phyloP scores from a whole-genome alignment of 2,113 vertebrate species.

The Malurus elegans region DNA sequence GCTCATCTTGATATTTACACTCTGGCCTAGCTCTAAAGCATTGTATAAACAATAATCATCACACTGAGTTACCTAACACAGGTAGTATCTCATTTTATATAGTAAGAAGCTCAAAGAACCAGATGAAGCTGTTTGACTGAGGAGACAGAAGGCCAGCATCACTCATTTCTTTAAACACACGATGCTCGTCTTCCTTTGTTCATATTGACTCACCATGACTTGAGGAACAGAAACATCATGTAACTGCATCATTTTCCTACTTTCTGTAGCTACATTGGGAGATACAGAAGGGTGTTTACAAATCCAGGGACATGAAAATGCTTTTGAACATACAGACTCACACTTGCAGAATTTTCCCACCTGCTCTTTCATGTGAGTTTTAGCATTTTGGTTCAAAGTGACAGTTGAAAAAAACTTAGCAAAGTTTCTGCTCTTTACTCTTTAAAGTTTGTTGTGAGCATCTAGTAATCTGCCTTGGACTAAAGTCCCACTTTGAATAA shows the following conservation, averaged over 20 bases:
- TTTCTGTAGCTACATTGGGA: neutral
- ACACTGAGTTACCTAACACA: neutral
- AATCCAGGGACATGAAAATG: neutral
- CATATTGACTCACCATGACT: constrained; percentile 36
- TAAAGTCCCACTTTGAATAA: neutral
- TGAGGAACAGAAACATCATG: constrained; percentile 1
- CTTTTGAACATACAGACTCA: neutral
- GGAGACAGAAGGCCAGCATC: constrained; percentile 32
- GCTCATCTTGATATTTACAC: constrained; percentile 11
- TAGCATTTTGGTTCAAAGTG: neutral
- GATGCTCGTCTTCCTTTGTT: constrained; percentile 45
- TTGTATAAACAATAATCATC: constrained; percentile 46
- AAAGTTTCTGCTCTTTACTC: neutral
- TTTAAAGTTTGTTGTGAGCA: neutral
- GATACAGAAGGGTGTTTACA: neutral
- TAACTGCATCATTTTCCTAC: neutral
- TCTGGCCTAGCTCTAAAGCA: constrained; percentile 13
- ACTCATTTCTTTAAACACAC: constrained; percentile 59
- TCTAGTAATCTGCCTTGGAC: neutral
- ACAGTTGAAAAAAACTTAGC: neutral
- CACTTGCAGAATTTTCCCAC: neutral
- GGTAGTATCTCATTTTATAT: constrained; percentile 36
- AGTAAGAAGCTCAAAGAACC: constrained; percentile 48
- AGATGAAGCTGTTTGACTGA: constrained; percentile 55
- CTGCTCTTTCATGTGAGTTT: neutral